Percentiles rank a stretch among this genome's conserved stretches.
Conservation (phyloP, 1,140 invertebrate genomes). For the Uloborus diversus region DNA sequence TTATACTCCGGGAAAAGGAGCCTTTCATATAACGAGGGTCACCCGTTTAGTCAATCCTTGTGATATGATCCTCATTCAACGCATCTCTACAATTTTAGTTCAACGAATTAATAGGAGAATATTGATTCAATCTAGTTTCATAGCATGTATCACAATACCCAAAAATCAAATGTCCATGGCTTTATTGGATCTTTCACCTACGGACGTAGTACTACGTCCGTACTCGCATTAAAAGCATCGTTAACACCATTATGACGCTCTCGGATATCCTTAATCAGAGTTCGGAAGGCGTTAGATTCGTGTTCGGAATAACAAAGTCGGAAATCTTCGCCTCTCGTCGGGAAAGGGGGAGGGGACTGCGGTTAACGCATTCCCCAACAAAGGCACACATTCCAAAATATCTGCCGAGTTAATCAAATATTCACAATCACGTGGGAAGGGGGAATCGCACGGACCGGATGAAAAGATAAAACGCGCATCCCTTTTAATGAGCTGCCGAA, state of each 20-base stretch:
- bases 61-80: too few relatives aligned
- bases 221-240: neutral
- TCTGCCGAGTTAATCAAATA: slow-evolving; percentile 39
- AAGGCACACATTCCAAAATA: slow-evolving; percentile 14
- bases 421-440: slow-evolving; percentile 19
- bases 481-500: slow-evolving; percentile 30
- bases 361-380: slow-evolving; percentile 12
- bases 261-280: slow-evolving; percentile 41
- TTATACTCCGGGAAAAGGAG: too few relatives aligned
- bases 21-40: too few relatives aligned
- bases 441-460: neutral
- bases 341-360: neutral
- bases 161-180: too few relatives aligned
- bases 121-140: too few relatives aligned
- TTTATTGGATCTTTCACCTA: too few relatives aligned
- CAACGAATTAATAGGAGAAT: too few relatives aligned
- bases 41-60: too few relatives aligned
- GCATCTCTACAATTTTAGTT: too few relatives aligned
- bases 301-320: slow-evolving; percentile 27
- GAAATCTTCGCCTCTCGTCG: slow-evolving; percentile 2
- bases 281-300: slow-evolving; percentile 8
- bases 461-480: slow-evolving; percentile 17
- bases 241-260: slow-evolving; percentile 30
- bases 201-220: too few relatives aligned
- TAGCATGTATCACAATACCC: too few relatives aligned